Evolutionary conservation across 2,797 vertebrate genomes (phyloP).

Genomic region (Arctocebus calabarensis): DNA sequence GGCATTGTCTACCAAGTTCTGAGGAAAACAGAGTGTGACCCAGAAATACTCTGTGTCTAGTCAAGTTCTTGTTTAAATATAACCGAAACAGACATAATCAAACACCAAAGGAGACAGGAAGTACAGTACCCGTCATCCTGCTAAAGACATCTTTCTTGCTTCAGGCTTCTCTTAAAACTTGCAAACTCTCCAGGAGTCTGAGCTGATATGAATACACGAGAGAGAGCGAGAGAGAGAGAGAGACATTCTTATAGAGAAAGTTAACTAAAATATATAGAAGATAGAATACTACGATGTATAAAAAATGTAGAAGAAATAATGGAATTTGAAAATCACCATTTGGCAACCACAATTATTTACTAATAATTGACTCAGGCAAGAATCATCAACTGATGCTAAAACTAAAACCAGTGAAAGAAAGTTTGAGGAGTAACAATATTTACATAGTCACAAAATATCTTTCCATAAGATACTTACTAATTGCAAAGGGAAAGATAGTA

Average conservation of each 20-base stretch:
- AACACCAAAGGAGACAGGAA: neutral
- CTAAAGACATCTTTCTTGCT: neutral
- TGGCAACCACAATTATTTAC: neutral
- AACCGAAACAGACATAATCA: neutral
- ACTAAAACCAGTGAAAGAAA: neutral
- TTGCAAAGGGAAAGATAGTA: neutral
- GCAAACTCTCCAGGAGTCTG: neutral
- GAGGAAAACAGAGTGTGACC: neutral
- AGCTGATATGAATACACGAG: neutral
- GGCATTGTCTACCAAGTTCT: neutral
- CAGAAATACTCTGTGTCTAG: neutral
- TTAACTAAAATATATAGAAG: neutral
- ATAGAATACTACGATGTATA: neutral
- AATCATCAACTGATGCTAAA: neutral
- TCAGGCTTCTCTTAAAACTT: neutral
- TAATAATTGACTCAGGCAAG: neutral
- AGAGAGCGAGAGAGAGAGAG: neutral
- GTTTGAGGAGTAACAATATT: neutral
- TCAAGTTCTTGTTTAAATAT: neutral
- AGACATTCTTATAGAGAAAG: neutral
- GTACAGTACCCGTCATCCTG: no score
- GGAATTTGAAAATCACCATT: neutral
- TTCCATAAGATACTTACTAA: neutral
- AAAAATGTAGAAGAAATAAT: neutral
- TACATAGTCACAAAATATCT: neutral